Percentiles rank a stretch among this genome's conserved stretches.
These are phyloP conservation scores for Gymnoscopelus microlampas DNA, from an alignment of 2,797 vertebrate species.

Conservation along the genomic window DNA sequence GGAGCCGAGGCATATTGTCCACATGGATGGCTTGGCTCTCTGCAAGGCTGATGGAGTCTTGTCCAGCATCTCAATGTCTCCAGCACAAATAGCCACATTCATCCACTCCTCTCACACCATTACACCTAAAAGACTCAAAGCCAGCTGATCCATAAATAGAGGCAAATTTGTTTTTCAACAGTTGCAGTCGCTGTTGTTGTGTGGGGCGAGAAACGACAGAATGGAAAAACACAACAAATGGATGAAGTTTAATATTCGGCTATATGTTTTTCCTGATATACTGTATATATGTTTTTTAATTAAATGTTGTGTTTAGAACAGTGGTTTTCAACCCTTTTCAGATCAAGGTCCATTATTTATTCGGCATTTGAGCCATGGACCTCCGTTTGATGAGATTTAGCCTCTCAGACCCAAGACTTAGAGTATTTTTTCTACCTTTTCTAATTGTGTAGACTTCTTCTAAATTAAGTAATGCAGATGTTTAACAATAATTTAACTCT, in stretches of 20 bases:
- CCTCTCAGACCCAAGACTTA: no score
- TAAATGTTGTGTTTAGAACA: slow-evolving; percentile 33
- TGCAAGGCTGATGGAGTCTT: slow-evolving; percentile 77
- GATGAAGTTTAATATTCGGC: slow-evolving; percentile 24
- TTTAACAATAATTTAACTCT: no score
- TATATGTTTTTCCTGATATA: neutral
- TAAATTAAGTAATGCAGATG: no score
- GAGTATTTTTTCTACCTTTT: no score
- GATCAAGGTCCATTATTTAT: no score
- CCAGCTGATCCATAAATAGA: slow-evolving; percentile 77
- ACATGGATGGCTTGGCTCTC: slow-evolving; percentile 80
- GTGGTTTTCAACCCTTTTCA: no score
- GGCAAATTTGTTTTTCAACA: slow-evolving; percentile 71
- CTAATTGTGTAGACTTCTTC: no score
- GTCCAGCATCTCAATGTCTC: slow-evolving; percentile 83
- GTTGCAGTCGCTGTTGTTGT: slow-evolving; percentile 34
- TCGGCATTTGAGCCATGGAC: no score
- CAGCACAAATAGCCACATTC: slow-evolving; percentile 85
- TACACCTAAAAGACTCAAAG: slow-evolving; percentile 79
- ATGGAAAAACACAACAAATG: slow-evolving; percentile 42
- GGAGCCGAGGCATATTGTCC: slow-evolving; percentile 80
- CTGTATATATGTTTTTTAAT: slow-evolving; percentile 20
- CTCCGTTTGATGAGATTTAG: no score
- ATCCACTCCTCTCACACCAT: slow-evolving; percentile 85
- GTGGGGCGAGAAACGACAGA: slow-evolving; percentile 53